Evolutionary conservation across 2,797 vertebrate genomes (phyloP).

Genomic region (Acipenser transmontanus): DNA sequence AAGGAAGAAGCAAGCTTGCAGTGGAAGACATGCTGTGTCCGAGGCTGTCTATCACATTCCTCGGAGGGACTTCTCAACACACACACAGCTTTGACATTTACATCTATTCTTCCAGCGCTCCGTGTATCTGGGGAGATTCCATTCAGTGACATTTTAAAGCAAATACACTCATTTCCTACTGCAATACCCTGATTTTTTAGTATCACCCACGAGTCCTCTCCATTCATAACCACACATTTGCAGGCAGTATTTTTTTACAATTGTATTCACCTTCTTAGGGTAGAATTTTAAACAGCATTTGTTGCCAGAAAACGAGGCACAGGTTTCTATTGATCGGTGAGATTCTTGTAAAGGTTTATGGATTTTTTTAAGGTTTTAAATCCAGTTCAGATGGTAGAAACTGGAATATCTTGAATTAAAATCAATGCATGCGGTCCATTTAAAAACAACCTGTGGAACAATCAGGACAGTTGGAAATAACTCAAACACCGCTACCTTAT

Average conservation of each 20-base stretch:
- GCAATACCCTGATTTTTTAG: background rate
- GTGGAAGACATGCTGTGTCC: background rate
- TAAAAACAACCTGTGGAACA: no score
- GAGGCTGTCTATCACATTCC: slow-evolving; percentile 6
- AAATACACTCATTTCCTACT: background rate
- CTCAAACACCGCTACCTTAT: no score
- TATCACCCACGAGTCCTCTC: slow-evolving; percentile 1
- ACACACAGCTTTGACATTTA: slow-evolving; percentile 8
- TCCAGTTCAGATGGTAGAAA: background rate
- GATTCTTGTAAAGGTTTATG: slow-evolving; percentile 1
- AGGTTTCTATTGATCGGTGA: background rate
- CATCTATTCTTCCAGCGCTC: slow-evolving; percentile 1
- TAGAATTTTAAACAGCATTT: background rate
- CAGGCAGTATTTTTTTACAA: background rate
- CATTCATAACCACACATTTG: slow-evolving; percentile 1
- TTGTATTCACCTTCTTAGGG: background rate
- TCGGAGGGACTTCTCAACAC: slow-evolving; percentile 4
- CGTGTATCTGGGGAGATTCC: background rate
- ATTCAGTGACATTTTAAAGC: slow-evolving; percentile 10
- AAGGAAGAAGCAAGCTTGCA: background rate
- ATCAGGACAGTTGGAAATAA: no score
- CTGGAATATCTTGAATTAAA: background rate
- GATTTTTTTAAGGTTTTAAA: slow-evolving; percentile 5
- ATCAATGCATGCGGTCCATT: background rate
- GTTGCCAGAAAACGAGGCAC: background rate